A percentile compares a stretch with the other conserved stretches of the same genome.
Evolutionary conservation across 35 echinoderm and acorn worm genomes (phyloP).

Genomic region (Acanthaster planci): DNA sequence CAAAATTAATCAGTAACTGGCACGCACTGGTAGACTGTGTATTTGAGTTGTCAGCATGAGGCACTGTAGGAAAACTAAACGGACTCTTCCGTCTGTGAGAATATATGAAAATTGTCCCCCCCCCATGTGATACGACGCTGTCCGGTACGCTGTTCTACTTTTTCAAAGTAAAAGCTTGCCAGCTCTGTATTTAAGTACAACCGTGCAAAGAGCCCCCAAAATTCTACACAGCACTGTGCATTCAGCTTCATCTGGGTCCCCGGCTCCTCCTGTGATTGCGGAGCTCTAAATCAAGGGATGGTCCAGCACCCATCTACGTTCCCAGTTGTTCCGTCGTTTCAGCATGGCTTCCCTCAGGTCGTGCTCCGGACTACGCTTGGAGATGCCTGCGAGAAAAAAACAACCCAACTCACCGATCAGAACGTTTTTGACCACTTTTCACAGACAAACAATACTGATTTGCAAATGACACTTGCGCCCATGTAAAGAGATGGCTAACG

Average conservation of each 20-base stretch:
- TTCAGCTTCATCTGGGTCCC: not conserved
- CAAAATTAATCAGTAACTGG: too few species aligned
- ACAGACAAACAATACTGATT: too few species aligned
- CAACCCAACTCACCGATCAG: not conserved
- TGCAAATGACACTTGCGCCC: too few species aligned
- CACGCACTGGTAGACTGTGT: too few species aligned
- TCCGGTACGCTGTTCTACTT: not conserved
- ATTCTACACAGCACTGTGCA: too few species aligned
- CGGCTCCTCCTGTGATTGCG: not conserved
- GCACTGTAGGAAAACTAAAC: too few species aligned
- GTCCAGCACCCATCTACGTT: slow-evolving; percentile 8
- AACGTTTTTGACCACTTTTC: not conserved
- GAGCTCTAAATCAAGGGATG: slow-evolving; percentile 32
- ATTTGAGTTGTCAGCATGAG: too few species aligned
- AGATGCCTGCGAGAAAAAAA: slow-evolving; percentile 16
- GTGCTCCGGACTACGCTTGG: slow-evolving; percentile 22
- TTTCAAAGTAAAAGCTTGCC: not conserved
- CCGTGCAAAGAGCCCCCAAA: too few species aligned
- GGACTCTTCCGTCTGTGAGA: too few species aligned
- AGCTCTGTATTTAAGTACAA: not conserved
- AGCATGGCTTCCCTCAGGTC: slow-evolving; percentile 26
- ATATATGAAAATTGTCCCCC: too few species aligned
- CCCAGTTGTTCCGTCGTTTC: slow-evolving; percentile 19
- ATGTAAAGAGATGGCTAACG: too few species aligned
- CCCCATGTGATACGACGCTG: too few species aligned